Evolutionary conservation across 2,113 vertebrate genomes (phyloP), one percentile per base, ranked within the genome.

Genomic region (Ammospiza caudacuta): DNA sequence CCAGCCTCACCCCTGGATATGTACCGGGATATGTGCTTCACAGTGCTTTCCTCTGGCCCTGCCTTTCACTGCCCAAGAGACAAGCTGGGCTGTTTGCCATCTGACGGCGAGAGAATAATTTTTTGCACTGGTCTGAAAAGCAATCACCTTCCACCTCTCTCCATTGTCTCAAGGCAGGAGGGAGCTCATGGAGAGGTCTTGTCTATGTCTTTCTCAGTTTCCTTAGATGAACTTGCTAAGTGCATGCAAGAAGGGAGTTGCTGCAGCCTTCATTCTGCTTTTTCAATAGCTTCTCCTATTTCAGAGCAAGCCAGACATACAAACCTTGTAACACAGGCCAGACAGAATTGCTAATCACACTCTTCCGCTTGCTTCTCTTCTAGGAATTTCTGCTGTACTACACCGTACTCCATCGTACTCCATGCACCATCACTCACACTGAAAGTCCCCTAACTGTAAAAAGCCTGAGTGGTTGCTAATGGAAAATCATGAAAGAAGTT

Each of bases 41-140:
- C 0, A 31, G 28, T 41, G 39, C 49, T 35, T 54, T 73, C 20
- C 44, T 68, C 73, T 63, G 35, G 18, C 54, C 46, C 54, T 76
- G 12, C 54, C 28, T 57, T 66, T 85, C 70, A 15, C 5, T 61
- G 6, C 17, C 37, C 20, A 28, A 44, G 47, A 72, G 22, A 29
- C n/a, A 61, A 73, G 33, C 15, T 64, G 22, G 23, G 23, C 29
- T 87, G 14, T 19, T 83, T 58, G 29, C n/a, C 24, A 4, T 75
- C 67, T 68, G 20, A 46, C 15, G 21, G 9, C 0, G 0, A 46
- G 23, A 16, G 31, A 6, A 68, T 49, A 0, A 12, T 39, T 49
- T 79, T 64, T 87, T 66, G 25, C 5, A 5, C 8, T 33, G 11
- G 7, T 64, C 44, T 73, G 61, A 69, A 84, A 12, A 84, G 17